Evolutionary conservation across 2,113 vertebrate genomes (phyloP), one percentile per base, ranked within the genome.

Genomic region (Romanogobio albipinnatus): DNA sequence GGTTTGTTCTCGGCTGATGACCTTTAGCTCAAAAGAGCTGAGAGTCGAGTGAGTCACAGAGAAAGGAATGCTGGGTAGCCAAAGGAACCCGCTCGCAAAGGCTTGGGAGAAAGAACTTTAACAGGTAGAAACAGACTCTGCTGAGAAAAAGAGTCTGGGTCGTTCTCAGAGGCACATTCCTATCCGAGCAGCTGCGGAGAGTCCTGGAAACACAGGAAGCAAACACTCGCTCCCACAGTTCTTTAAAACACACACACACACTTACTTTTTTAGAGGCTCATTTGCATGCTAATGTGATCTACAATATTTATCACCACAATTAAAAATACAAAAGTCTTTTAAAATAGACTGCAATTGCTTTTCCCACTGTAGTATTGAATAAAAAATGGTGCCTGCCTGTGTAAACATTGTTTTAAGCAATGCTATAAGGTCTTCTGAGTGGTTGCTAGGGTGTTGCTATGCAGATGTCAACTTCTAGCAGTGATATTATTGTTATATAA

Each of bases 11-110:
- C 53, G 2, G 68, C 56, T 62, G 7, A n/a, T 88, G 87, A 88
- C 89, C 87, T 90, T 88, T 87, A 82, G 58, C 77, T 76, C 66
- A 11, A 61, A 82, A 39, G 76, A 59, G 70, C 64, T 76, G 76
- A 70, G 76, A 81, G 61, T 49, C 39, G 24, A 83, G 51, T 71
- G 76, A 87, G 87, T 87, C 89, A 87, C 76, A 83, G 81, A 82
- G 26, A 66, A 61, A 78, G 71, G 89, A 89, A 89, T 88, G 89
- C 68, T 49, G 81, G 49, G 62, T 70, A 76, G 56, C 47, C 51
- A 22, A 33, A 14, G 75, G 70, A 87, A 14, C n/a, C 39, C 56
- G 11, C 26, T 68, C 33, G 53, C 76, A 82, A 71, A 77, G 73
- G 36, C 13, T n/a, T 14, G 61, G 66, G 73, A 70, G 84, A 70